Percentiles rank a stretch among this genome's conserved stretches.
Conservation (phyloP, 2,888 invertebrate species). For the Polymixis lichenea region DNA sequence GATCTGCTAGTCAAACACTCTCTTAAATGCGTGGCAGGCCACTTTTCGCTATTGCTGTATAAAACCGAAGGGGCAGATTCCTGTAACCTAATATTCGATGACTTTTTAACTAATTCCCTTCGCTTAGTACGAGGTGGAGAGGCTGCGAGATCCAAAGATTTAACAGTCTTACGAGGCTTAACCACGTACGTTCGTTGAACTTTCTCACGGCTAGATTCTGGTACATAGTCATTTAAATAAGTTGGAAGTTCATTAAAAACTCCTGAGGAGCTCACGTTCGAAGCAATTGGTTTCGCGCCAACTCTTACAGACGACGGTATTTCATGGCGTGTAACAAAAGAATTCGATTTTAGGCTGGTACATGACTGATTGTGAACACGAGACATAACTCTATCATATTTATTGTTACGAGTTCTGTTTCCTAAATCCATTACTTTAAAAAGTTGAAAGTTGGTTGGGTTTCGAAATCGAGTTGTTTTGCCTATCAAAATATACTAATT, state of each 20-base stretch:
- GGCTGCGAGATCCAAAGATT: conserved; percentile 79
- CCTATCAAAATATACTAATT: conserved; percentile 32
- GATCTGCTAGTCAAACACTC: conserved; percentile 81
- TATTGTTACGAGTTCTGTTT: conserved; percentile 66
- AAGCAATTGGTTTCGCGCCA: conserved; percentile 84
- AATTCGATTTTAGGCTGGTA: conserved; percentile 73
- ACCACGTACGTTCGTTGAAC: conserved; percentile 74
- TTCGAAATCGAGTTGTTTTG: conserved; percentile 62
- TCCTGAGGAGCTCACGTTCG: conserved; percentile 77
- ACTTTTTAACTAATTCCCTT: conserved; percentile 61
- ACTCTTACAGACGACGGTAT: conserved; percentile 73
- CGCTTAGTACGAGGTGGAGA: conserved; percentile 72
- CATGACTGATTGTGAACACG: conserved; percentile 77
- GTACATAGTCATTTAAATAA: conserved; percentile 81
- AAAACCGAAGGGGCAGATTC: conserved; percentile 78
- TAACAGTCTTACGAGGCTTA: conserved; percentile 83
- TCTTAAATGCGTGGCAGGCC: conserved; percentile 75
- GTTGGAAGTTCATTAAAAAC: conserved; percentile 82
- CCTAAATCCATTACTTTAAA: conserved; percentile 70
- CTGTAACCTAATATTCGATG: conserved; percentile 65
- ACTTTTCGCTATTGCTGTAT: conserved; percentile 68
- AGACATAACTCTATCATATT: conserved; percentile 85
- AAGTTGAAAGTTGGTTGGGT: background rate
- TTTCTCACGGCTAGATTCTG: conserved; percentile 69
- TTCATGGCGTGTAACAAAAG: conserved; percentile 81